Evolutionary conservation across 2,888 invertebrate genomes (phyloP), one percentile per base, ranked within the genome.

Genomic region (Agrochola macilenta): DNA sequence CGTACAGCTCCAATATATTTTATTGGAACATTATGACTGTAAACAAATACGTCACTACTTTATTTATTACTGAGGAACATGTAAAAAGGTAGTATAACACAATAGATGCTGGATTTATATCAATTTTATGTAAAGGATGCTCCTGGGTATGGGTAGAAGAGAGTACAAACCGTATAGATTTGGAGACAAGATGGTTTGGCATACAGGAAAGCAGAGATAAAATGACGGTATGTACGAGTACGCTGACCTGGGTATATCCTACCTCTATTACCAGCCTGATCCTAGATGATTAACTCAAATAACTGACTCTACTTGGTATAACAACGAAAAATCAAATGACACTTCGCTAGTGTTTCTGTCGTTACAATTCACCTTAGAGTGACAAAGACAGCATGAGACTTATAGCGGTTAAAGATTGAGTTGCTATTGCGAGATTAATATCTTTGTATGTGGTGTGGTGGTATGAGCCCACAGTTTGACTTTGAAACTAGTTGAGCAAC

Each of bases 21-120:
- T 60, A 65, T 86, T 73, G 26, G 54, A 39, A 49, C 14, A 57
- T 76, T 63, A 74, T 52, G 20, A 39, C 26, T 69, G 11, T 72
- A 80, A 76, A 75, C 70, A 66, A 76, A 74, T 46, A 46, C 46
- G 20, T 65, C 64, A 68, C 35, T 17, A 43, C 12, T 43, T 7
- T 61, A 74, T 75, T 43, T 75, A 73, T 39, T 60, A 49, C 26
- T 39, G 39, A 30, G 23, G 3, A 52, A 60, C 3, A 26, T 5
- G 26, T 39, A 14, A 74, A n/a, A 43, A 14, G 17, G 11, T 64
- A 26, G 14, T 20, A 3, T 9, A n/a, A 69, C 11, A 26, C 26
- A 26, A 26, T 14, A 35, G 35, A 17, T 17, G 12, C 17, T 30
- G 14, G 23, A 23, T 5, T 35, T 5, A 23, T 9, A 17, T 30